phyloP scores from a whole-genome alignment of 2,888 invertebrate species.

The Erebia epiphron region DNA sequence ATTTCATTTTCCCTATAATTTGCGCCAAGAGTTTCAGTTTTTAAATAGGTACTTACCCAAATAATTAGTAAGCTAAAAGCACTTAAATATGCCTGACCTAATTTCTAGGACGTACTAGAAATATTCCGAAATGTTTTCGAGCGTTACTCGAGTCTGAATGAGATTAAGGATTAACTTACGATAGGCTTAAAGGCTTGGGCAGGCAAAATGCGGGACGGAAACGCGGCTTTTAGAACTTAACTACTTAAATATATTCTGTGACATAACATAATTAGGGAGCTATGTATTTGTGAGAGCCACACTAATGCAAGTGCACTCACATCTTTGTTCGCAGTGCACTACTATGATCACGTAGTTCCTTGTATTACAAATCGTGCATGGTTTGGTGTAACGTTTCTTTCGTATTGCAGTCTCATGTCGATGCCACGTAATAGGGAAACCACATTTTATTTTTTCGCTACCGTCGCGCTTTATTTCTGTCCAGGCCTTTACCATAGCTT shows the following conservation, averaged over 20 bases:
- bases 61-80: not conserved
- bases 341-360: no score
- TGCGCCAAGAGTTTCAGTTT: not conserved
- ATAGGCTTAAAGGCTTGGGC: not conserved
- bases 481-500: not conserved
- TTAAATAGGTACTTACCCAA: not conserved
- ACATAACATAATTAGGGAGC: no score
- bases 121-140: slow-evolving; percentile 11
- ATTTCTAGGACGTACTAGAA: slow-evolving; percentile 2
- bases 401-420: not conserved
- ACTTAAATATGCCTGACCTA: not conserved
- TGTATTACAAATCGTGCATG: not conserved
- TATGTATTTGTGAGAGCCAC: no score
- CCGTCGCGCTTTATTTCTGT: not conserved
- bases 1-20: no score
- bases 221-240: not conserved
- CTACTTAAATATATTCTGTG: no score
- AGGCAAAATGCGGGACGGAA: not conserved
- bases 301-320: no score
- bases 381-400: not conserved
- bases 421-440: not conserved
- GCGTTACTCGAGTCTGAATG: slow-evolving; percentile 4
- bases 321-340: no score
- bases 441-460: not conserved
- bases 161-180: slow-evolving; percentile 9